Base-by-base conservation (phyloP, 1,140 invertebrate genomes). In the Reticulitermes speratus region DNA sequence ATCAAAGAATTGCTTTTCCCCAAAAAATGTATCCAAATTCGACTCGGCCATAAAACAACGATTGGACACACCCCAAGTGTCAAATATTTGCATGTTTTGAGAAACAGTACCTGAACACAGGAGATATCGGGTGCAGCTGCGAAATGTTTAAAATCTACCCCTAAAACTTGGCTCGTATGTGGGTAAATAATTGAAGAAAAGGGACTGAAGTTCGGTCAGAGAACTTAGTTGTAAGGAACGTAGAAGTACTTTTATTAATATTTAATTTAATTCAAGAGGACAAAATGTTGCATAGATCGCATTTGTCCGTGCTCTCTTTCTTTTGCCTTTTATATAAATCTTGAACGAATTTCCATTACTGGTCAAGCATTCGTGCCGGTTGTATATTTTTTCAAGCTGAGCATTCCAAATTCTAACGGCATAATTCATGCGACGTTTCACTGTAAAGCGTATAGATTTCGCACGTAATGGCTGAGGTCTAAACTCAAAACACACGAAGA, bases 31-130 rank as follows among this genome's bases (percentile, higher is more conserved):
- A 25, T 25, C 65, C 45, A 14, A 30, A 86, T 86, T 86, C 59
- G 55, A 45, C 21, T 25, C 85, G 85, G 85, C 65, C 85, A 86
- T 86, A 86, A 75, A 86, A 86, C 85, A 86, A 86, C 85, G 85
- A 86, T 86, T 86, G 59, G 85, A 25, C 65, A 86, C 59, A 44
- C 65, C 5, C 32, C 0, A 8, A 11, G n/a, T 25, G 45, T 30
- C 25, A 59, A 85, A 65, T 81, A 86, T 86, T 86, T 86, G 85
- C 85, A 86, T 86, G 85, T 75, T 44, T 32, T n/a, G 7, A 25
- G 65, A 30, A 75, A 75, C 9, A n/a, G 65, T 8, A 75, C n/a
- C 25, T 75, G n/a, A 23, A 65, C 25, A n/a, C 16, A n/a, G 25
- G 19, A 23, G 7, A 19, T 21, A 65, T 21, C 14, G 45, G 7